These are phyloP conservation scores for Hydrozoanthus gracilis DNA, from an alignment of 92 coral and sea anemone species.

Conservation along the genomic window DNA sequence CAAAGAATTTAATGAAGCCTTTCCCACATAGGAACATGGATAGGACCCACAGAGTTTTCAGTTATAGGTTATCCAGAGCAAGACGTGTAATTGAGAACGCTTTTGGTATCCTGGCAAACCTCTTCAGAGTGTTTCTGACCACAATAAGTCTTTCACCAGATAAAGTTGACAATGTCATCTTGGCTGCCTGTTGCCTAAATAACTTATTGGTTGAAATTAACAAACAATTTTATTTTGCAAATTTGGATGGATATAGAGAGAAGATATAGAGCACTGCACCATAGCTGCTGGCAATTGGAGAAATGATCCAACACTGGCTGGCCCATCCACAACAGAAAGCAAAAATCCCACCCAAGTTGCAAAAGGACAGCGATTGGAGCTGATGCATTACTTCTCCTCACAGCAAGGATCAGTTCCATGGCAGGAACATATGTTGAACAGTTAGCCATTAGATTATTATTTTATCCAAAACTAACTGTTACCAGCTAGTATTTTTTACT, in stretches of 20 bases:
- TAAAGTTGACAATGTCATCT: conserved; percentile 3
- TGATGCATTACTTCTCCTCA: no score
- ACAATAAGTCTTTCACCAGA: conserved; percentile 26
- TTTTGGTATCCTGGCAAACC: conserved; percentile 39
- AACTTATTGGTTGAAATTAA: conserved; percentile 20
- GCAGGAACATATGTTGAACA: no score
- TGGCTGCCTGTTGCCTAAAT: conserved; percentile 37
- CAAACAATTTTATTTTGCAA: conserved; percentile 4
- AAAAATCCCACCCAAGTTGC: conserved; percentile 16
- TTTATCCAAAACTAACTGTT: no score
- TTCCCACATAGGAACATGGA: conserved; percentile 23
- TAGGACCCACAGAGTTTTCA: conserved; percentile 14
- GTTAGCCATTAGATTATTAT: no score
- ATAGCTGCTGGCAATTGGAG: conserved; percentile 41
- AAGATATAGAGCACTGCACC: conserved; percentile 33
- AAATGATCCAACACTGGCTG: conserved; percentile 14
- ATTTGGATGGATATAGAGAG: conserved; percentile 9
- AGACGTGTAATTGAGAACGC: conserved; percentile 39
- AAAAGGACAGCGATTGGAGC: not conserved
- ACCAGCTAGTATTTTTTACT: no score
- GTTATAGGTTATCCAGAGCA: conserved; percentile 45
- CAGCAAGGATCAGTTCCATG: no score
- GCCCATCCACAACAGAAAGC: not conserved
- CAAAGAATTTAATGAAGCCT: conserved; percentile 7
- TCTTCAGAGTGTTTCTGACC: conserved; percentile 20